phyloP scores from a whole-genome alignment of 1,140 invertebrate genomes.

The Bicyclus anynana region DNA sequence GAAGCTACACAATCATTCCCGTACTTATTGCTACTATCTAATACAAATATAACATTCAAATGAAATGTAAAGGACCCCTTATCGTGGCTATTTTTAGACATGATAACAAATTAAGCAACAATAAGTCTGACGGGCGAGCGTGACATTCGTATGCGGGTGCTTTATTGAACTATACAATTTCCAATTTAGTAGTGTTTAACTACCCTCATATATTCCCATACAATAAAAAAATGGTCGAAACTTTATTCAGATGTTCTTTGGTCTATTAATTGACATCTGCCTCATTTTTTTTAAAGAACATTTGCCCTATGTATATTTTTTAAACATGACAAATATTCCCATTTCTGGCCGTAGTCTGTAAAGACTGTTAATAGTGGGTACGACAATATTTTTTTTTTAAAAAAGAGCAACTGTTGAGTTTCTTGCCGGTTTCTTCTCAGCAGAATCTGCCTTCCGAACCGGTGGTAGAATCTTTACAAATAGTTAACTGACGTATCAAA shows the following conservation, averaged over 20 bases:
- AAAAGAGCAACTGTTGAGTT: no score
- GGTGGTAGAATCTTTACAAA: no score
- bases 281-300: no score
- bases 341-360: no score
- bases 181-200: conserved; percentile 2
- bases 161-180: conserved; percentile 7
- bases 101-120: conserved; percentile 11
- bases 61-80: conserved; percentile 13
- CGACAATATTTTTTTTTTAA: no score
- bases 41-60: background rate
- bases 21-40: background rate
- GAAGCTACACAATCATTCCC: background rate
- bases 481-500: no score
- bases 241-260: background rate
- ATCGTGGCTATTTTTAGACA: conserved; percentile 13
- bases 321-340: no score
- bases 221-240: background rate
- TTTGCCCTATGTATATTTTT: no score
- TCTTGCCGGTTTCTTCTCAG: no score
- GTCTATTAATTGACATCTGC: background rate
- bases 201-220: conserved; percentile 1
- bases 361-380: no score
- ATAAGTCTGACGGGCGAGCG: conserved; percentile 7
- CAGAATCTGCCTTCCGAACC: no score
- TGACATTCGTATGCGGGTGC: conserved; percentile 15